Percentiles rank a stretch among this genome's conserved stretches.
These are phyloP conservation scores for Oscheius myriophilus DNA, from an alignment of 2,888 invertebrate genomes.

Conservation along the genomic window DNA sequence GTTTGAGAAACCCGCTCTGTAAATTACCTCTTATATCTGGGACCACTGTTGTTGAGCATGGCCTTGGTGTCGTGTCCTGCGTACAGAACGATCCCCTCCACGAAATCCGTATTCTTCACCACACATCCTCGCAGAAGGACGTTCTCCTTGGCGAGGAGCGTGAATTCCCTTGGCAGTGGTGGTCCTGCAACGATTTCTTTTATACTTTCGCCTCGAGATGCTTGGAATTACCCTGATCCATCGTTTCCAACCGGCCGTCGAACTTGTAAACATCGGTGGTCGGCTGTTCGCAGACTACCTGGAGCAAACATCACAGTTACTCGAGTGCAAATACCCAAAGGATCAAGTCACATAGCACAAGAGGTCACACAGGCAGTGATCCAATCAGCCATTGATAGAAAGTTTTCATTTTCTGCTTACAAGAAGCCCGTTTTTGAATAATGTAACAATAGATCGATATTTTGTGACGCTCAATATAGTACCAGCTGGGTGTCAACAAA, in stretches of 20 bases:
- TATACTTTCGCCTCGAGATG: background rate
- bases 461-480: too few relatives aligned
- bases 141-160: slow-evolving; percentile 77
- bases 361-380: background rate
- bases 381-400: slow-evolving; percentile 4
- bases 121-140: slow-evolving; percentile 90
- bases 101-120: slow-evolving; percentile 92
- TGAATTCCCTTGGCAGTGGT: slow-evolving; percentile 77
- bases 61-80: slow-evolving; percentile 92
- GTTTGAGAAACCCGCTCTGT: too few relatives aligned
- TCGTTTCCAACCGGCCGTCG: slow-evolving; percentile 78
- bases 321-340: background rate
- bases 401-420: too few relatives aligned
- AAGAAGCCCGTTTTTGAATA: background rate
- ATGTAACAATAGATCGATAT: too few relatives aligned
- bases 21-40: slow-evolving; percentile 80
- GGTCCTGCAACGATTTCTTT: slow-evolving; percentile 69
- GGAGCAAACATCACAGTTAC: slow-evolving; percentile 73
- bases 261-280: slow-evolving; percentile 95
- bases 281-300: slow-evolving; percentile 91
- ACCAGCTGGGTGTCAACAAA: too few relatives aligned
- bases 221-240: slow-evolving; percentile 75
- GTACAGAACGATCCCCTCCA: slow-evolving; percentile 95
- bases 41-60: slow-evolving; percentile 95
- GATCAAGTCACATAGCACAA: background rate